Evolutionary conservation across 2,888 invertebrate species (phyloP), one percentile per base, ranked within the genome.

Genomic region (Parnassius apollo): DNA sequence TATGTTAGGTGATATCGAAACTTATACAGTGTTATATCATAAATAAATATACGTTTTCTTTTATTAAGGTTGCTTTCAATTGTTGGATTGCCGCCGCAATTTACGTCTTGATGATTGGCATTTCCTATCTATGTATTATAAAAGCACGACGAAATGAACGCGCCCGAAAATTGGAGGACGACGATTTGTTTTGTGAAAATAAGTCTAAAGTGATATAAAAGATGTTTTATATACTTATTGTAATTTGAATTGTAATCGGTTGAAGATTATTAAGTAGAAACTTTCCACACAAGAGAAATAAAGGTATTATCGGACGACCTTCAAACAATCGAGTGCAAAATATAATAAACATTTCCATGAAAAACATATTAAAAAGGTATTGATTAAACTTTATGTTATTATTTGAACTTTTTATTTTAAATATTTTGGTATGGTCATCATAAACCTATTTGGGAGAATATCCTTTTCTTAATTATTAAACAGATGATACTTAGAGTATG

Each of bases 81-180:
- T 98, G 98, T 84, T 97, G 96, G 95, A 95, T 97, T 66, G 97
- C 97, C 2, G 96, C 96, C 0, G 95, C 94, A 67, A 93, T 98
- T 61, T 98, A 98, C 75, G 89, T 96, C 2, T 83, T 96, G 48
- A 95, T 96, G 9, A 90, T 97, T 2, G 35, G 54, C 0, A 35
- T 85, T 8, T 84, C 83, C 0, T 73, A 68, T 51, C 2, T 68
- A 2, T 83, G 85, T 57, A 73, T 85, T 11, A 42, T 4, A 1
- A 72, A 69, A 61, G 79, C 77, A 1, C 74, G 61, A 10, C 59
- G 42, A 0, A 61, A 62, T 2, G 75, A 71, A 0, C 66, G 54
- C 45, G 49, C 25, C 3, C 18, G 44, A 42, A 57, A 44, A 49
- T 57, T 51, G 4, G 68, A 73, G 48, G 81, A 85, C 45, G 84